Conservation (phyloP, 2,888 invertebrate species). For the Drosophila merina region DNA sequence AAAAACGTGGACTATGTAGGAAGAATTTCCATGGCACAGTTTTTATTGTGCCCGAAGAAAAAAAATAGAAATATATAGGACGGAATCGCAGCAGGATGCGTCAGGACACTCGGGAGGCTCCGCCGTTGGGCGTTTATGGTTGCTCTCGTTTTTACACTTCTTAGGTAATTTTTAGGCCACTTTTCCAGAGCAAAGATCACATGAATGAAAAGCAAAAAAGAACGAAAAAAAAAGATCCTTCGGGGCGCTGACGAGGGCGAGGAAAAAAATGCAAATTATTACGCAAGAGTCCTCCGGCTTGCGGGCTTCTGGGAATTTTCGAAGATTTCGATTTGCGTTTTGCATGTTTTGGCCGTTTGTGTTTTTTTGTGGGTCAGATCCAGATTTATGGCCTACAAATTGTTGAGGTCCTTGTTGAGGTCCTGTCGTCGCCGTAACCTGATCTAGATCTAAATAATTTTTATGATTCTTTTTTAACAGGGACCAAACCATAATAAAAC, state of each 20-base stretch:
- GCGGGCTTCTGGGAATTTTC: slow-evolving; percentile 19
- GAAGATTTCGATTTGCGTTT: slow-evolving; percentile 36
- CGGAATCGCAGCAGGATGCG: slow-evolving; percentile 57
- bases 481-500: slow-evolving; percentile 53
- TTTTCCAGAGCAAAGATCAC: slow-evolving; percentile 36
- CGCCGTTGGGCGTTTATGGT: slow-evolving; percentile 26
- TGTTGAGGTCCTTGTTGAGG: slow-evolving; percentile 8
- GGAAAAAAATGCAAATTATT: slow-evolving; percentile 72
- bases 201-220: slow-evolving; percentile 55
- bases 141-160: slow-evolving; percentile 66
- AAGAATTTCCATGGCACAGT: slow-evolving; percentile 21
- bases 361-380: slow-evolving; percentile 52
- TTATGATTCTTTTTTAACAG: slow-evolving; percentile 72
- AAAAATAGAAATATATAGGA: slow-evolving; percentile 62
- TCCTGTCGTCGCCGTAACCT: slow-evolving; percentile 30
- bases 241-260: neutral
- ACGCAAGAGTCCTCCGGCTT: slow-evolving; percentile 58
- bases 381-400: slow-evolving; percentile 60
- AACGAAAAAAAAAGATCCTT: neutral
- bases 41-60: slow-evolving; percentile 57
- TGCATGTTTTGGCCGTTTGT: slow-evolving; percentile 26
- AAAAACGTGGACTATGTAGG: slow-evolving; percentile 4
- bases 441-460: slow-evolving; percentile 69
- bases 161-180: slow-evolving; percentile 75
- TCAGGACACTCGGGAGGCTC: slow-evolving; percentile 17